Percentiles rank a stretch among this genome's conserved stretches.
These are phyloP conservation scores for Aphelinus atriplicis DNA, from an alignment of 1,140 invertebrate genomes.

Conservation along the genomic window DNA sequence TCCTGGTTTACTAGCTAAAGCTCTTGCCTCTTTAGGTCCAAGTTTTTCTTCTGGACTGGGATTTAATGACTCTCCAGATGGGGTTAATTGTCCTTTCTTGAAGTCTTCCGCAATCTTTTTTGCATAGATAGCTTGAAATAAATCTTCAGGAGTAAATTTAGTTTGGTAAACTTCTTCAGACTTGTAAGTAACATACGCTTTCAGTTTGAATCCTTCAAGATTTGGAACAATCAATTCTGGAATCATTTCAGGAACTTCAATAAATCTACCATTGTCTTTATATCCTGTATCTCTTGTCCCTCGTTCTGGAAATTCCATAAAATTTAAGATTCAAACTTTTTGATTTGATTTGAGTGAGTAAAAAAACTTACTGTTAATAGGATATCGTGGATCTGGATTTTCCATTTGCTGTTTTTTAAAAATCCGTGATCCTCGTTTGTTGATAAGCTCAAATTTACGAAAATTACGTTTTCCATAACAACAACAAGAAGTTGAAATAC, in stretches of 20 bases:
- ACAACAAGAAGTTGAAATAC: conserved; percentile 70
- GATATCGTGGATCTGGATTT: conserved; percentile 70
- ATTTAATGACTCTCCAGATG: conserved; percentile 74
- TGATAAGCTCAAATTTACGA: conserved; percentile 77
- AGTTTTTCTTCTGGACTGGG: conserved; percentile 79
- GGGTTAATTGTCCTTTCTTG: conserved; percentile 75
- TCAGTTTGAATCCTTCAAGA: conserved; percentile 79
- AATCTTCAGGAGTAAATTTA: conserved; percentile 84
- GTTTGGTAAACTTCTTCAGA: conserved; percentile 77
- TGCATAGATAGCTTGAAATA: conserved; percentile 86
- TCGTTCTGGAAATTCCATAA: conserved; percentile 64
- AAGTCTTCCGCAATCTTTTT: conserved; percentile 84
- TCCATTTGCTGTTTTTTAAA: conserved; percentile 72
- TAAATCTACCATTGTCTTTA: conserved; percentile 66
- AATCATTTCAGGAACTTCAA: conserved; percentile 86
- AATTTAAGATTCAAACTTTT: conserved; percentile 20
- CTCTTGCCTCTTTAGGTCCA: conserved; percentile 76
- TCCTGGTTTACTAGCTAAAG: conserved; percentile 77
- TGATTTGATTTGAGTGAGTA: background rate
- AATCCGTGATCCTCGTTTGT: conserved; percentile 76
- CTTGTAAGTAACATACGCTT: conserved; percentile 93
- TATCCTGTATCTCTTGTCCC: conserved; percentile 75
- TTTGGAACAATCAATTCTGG: conserved; percentile 93
- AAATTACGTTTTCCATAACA: conserved; percentile 81
- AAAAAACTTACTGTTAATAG: conserved; percentile 69